Evolutionary conservation across 1,140 invertebrate genomes (phyloP).

Genomic region (Venturia canescens): DNA sequence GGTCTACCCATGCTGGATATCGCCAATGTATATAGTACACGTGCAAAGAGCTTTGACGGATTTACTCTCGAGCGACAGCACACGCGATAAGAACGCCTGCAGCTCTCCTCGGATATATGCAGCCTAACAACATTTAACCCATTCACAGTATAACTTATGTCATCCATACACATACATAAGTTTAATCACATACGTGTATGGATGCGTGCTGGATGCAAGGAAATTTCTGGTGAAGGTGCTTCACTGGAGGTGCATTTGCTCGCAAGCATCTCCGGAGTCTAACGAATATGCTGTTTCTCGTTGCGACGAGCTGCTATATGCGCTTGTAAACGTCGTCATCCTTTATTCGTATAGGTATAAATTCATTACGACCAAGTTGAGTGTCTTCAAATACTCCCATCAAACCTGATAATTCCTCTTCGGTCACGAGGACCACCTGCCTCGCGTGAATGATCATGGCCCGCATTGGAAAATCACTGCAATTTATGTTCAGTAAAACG

Average conservation of each 20-base stretch:
- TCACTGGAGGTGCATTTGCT: neutral
- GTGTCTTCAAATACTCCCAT: neutral
- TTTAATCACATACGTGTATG: neutral
- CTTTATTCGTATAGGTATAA: neutral
- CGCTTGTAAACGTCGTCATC: conserved; percentile 21
- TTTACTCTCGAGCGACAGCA: conserved; percentile 43
- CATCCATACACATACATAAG: conserved; percentile 23
- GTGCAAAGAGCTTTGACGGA: conserved; percentile 61
- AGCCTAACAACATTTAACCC: neutral
- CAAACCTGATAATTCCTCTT: neutral
- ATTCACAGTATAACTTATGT: conserved; percentile 40
- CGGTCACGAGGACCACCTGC: neutral
- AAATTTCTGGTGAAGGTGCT: neutral
- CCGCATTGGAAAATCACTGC: neutral
- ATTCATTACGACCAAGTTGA: conserved; percentile 12
- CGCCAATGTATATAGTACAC: neutral
- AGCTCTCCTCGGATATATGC: neutral
- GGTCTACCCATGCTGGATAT: too few relatives aligned
- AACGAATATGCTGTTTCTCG: conserved; percentile 27
- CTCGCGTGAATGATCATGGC: neutral
- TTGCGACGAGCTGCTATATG: neutral
- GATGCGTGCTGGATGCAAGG: too few relatives aligned
- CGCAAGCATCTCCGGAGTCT: conserved; percentile 10
- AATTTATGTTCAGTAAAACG: too few relatives aligned
- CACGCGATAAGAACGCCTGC: conserved; percentile 39